These are phyloP conservation scores for Parasteatoda lunata DNA, from an alignment of 2,888 invertebrate genomes.

Conservation along the genomic window DNA sequence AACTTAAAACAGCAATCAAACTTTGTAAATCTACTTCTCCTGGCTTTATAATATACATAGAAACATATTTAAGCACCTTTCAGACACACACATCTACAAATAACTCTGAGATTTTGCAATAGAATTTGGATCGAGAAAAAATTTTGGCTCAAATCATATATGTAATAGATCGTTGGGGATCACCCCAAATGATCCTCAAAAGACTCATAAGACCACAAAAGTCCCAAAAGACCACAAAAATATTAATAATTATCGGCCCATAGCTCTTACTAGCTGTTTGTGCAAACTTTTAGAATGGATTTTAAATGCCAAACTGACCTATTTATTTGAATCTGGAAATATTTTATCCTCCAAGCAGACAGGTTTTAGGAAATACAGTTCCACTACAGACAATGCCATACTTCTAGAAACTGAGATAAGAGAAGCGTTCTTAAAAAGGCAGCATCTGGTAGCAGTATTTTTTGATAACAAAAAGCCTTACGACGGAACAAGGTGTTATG, in stretches of 20 bases:
- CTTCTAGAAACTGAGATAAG: neutral
- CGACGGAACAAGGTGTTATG: neutral
- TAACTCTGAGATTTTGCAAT: neutral
- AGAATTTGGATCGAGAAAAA: neutral
- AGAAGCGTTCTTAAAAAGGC: neutral
- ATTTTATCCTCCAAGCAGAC: neutral
- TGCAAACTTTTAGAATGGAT: conserved; percentile 12
- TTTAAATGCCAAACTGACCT: neutral
- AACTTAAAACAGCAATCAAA: too few species aligned
- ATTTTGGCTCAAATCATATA: neutral
- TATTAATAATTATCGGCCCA: neutral
- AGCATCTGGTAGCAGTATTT: conserved; percentile 10
- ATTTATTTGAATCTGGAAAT: neutral
- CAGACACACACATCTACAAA: too few species aligned
- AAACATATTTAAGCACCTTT: too few species aligned
- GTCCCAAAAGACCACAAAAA: neutral
- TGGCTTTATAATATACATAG: too few species aligned
- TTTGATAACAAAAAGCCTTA: conserved; percentile 7
- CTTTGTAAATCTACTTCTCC: too few species aligned
- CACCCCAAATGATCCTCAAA: too few species aligned
- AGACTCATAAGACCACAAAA: too few species aligned
- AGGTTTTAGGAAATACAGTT: neutral
- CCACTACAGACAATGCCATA: neutral
- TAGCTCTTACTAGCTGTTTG: conserved; percentile 8
- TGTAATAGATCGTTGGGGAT: too few species aligned